Conservation (phyloP, 2,888 invertebrate genomes). For the Osedax fenrisi region DNA sequence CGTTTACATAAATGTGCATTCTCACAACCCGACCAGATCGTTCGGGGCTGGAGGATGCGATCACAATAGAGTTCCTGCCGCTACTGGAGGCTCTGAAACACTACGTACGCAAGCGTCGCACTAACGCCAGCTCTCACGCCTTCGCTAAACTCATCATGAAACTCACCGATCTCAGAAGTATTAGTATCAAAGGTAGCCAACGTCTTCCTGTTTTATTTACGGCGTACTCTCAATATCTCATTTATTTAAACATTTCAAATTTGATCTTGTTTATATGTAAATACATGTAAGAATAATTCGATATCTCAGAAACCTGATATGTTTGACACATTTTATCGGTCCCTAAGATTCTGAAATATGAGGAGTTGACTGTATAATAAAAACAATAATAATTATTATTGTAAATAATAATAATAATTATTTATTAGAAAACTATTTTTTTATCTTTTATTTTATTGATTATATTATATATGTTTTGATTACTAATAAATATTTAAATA, state of each 20-base stretch:
- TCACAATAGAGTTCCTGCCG: slow-evolving; percentile 44
- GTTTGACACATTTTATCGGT: no score
- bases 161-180: slow-evolving; percentile 46
- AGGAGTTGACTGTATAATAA: not conserved
- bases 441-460: no score
- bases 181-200: slow-evolving; percentile 46
- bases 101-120: slow-evolving; percentile 42
- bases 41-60: slow-evolving; percentile 43
- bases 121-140: slow-evolving; percentile 40
- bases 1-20: no score
- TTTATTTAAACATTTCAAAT: not conserved
- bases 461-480: no score
- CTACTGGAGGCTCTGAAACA: slow-evolving; percentile 47
- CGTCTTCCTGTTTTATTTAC: not conserved
- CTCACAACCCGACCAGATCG: slow-evolving; percentile 47
- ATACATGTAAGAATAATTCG: not conserved
- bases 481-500: no score
- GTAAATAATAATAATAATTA: no score
- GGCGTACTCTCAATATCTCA: no score
- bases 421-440: no score
- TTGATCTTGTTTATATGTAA: not conserved
- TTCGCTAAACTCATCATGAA: slow-evolving; percentile 48
- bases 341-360: no score
- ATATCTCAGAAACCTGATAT: no score
- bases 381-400: not conserved